phyloP scores from a whole-genome alignment of 2,888 invertebrate genomes.

The Dromius quadrimaculatus region DNA sequence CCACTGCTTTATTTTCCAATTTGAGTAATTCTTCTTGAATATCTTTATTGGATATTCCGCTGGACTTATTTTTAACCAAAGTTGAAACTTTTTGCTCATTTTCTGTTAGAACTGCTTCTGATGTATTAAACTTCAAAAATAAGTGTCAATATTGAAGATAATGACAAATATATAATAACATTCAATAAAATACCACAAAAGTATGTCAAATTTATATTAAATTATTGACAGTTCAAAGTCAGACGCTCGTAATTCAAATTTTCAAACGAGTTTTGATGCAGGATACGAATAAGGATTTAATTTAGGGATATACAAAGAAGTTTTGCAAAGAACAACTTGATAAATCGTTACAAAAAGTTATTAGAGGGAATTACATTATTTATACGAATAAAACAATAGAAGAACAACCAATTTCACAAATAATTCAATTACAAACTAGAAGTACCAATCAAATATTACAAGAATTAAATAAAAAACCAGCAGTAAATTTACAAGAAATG shows the following conservation, averaged over 20 bases:
- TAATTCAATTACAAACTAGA: conserved; percentile 60
- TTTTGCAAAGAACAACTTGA: no score
- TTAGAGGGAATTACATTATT: conserved; percentile 56
- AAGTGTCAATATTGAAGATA: conserved; percentile 6
- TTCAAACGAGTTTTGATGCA: conserved; percentile 77
- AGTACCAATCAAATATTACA: conserved; percentile 58
- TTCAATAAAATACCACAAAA: conserved; percentile 53
- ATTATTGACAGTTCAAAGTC: no score
- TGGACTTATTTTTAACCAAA: conserved; percentile 78
- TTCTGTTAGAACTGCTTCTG: conserved; percentile 2
- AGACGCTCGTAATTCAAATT: conserved; percentile 73
- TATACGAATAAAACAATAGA: conserved; percentile 56
- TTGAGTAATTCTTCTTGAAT: conserved; percentile 80
- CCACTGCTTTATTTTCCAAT: conserved; percentile 74
- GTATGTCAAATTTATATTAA: conserved; percentile 45
- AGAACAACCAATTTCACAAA: conserved; percentile 56
- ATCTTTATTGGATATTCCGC: conserved; percentile 86
- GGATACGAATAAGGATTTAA: conserved; percentile 77
- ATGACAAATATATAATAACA: conserved; percentile 55
- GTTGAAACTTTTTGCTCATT: conserved; percentile 69
- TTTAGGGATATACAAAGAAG: conserved; percentile 69
- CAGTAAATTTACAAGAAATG: conserved; percentile 51
- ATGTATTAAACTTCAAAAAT: no score
- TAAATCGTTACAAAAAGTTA: conserved; percentile 49
- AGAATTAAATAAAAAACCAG: conserved; percentile 54